Evolutionary conservation across 2,888 invertebrate genomes (phyloP), one percentile per base, ranked within the genome.

Genomic region (Eilema griseolum): DNA sequence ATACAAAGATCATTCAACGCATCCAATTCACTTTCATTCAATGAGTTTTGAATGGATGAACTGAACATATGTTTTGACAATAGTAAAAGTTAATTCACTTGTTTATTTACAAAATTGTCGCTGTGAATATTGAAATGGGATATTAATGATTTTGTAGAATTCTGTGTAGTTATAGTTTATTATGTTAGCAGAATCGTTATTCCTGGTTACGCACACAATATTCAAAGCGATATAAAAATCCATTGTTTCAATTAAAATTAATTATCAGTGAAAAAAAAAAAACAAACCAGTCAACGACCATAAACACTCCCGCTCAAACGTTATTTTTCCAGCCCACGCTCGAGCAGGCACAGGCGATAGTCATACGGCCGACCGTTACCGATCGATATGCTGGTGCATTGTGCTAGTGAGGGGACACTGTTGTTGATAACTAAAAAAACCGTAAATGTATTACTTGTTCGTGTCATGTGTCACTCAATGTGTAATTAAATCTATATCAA

Each of bases 361-460:
- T 23, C 65, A 67, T 69, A 69, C 77, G 70, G 71, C 78, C 33
- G 61, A 73, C 81, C 81, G 81, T 81, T 81, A 81, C 61, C 67
- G 82, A 80, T 82, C 82, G 80, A 81, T 81, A 75, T 74, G 74
- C 61, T 68, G 82, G 81, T 61, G 64, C 74, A 81, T 81, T 81
- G 78, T 79, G 31, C 52, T 62, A 24, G 56, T 59, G 14, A 67
- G 72, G 68, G 69, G 65, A 12, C 16, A 41, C 28, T 2, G 56
- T 4, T 28, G 57, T 66, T 33, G 69, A 65, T 69, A 69, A 60
- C 26, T 12, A 52, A 66, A 37, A 46, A 65, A 65, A 59, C 52
- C 20, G 14, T 33, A 59, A 31, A 14, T 28, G 12, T 63, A 26
- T 66, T 56, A 31, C n/a, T 26, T 31, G 28, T 10, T 16, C 12